Percentiles rank a stretch among this genome's conserved stretches.
Conservation (phyloP, 2,113 vertebrate species). For the Paracyprichromis sp. region DNA sequence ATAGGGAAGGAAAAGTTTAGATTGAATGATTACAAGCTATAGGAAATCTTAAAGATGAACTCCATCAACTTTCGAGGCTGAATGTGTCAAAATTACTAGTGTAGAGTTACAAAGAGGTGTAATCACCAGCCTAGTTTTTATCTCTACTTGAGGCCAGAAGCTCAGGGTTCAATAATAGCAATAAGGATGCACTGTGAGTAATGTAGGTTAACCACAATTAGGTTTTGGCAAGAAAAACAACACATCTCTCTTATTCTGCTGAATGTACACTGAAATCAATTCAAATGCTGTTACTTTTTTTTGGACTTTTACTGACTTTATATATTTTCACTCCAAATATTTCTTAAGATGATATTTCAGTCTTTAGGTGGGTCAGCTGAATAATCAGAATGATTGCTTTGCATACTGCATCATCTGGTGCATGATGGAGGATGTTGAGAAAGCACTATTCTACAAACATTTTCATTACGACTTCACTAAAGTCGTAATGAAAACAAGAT, state of each 20-base stretch:
- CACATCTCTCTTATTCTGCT: background rate
- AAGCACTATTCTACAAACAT: background rate
- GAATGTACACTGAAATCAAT: background rate
- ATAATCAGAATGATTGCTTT: background rate
- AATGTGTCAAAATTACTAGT: background rate
- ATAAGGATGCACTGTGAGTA: background rate
- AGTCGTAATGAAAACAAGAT: background rate
- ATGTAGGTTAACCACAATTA: background rate
- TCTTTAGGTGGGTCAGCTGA: background rate
- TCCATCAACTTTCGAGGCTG: background rate
- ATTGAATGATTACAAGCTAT: background rate
- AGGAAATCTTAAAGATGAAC: background rate
- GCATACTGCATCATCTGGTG: background rate
- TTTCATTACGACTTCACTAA: background rate
- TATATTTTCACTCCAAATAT: background rate
- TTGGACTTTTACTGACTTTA: background rate
- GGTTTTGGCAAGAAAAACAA: background rate
- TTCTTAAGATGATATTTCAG: background rate
- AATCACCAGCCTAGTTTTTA: background rate
- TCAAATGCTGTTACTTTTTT: background rate
- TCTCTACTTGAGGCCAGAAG: background rate
- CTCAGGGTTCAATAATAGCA: background rate
- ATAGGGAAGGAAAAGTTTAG: background rate
- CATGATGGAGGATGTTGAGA: background rate
- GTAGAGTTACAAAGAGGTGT: background rate